Percentiles rank a stretch among this genome's conserved stretches.
Conservation (phyloP, 2,797 vertebrate genomes). For the Orestias chungarensis region DNA sequence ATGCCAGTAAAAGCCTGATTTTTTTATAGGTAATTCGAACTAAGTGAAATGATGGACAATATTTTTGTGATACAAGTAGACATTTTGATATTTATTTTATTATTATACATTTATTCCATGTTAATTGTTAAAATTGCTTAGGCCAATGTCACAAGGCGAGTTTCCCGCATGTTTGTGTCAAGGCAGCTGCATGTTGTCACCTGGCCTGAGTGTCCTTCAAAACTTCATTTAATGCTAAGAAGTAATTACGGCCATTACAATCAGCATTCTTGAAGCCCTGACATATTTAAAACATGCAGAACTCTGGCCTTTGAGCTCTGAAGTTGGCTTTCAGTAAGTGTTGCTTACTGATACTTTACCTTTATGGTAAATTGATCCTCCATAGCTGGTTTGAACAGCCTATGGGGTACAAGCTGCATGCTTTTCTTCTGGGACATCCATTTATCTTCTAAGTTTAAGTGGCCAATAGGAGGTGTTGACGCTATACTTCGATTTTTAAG, state of each 20-base stretch:
- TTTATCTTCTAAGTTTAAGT: background rate
- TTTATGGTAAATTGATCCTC: background rate
- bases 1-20: background rate
- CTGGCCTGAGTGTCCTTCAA: too few relatives aligned
- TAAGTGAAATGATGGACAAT: background rate
- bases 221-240: background rate
- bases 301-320: background rate
- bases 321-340: background rate
- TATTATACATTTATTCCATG: background rate
- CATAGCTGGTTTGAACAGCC: background rate
- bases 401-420: background rate
- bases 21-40: background rate
- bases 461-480: too few relatives aligned
- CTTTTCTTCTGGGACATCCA: too few relatives aligned
- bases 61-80: background rate
- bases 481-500: background rate
- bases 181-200: too few relatives aligned
- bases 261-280: background rate
- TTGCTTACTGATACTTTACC: background rate
- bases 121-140: background rate
- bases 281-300: background rate
- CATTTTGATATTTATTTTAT: background rate
- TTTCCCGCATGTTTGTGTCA: too few relatives aligned
- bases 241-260: background rate
- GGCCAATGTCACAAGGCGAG: background rate